Evolutionary conservation across 2,888 invertebrate species (phyloP).

Genomic region (Habroteleia sp.): DNA sequence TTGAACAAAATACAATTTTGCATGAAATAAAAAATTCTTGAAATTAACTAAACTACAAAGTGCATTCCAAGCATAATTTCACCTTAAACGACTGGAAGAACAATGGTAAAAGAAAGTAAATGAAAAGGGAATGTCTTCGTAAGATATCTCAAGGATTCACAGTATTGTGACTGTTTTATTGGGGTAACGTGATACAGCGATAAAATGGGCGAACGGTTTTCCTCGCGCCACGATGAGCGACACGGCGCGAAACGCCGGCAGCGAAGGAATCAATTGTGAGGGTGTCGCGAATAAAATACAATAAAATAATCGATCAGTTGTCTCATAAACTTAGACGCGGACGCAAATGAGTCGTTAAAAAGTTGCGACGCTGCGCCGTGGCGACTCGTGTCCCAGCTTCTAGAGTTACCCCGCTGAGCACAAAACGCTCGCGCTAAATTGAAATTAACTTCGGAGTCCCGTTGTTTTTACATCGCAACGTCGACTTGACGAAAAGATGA

Average conservation of each 20-base stretch:
- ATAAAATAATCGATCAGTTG: constrained; percentile 76
- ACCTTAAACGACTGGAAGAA: constrained; percentile 3
- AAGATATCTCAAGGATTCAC: constrained; percentile 27
- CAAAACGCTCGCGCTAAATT: constrained; percentile 44
- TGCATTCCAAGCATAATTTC: constrained; percentile 27
- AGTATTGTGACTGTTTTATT: constrained; percentile 39
- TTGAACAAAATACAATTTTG: constrained; percentile 7
- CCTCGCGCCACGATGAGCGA: constrained; percentile 19
- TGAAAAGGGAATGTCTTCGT: constrained; percentile 5
- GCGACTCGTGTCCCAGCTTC: constrained; percentile 43
- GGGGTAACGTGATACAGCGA: constrained; percentile 48
- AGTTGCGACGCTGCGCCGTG: constrained; percentile 70
- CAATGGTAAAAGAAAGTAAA: constrained; percentile 39
- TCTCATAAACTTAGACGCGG: constrained; percentile 71
- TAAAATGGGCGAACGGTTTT: constrained; percentile 44
- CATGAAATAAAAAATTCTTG: neutral
- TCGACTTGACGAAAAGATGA: constrained; percentile 51
- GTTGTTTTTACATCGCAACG: constrained; percentile 25
- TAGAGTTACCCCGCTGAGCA: constrained; percentile 66
- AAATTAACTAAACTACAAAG: constrained; percentile 15
- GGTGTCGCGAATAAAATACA: constrained; percentile 70
- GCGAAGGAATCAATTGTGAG: constrained; percentile 41
- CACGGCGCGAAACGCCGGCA: constrained; percentile 31
- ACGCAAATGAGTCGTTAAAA: constrained; percentile 78
- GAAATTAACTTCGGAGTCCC: constrained; percentile 21